These are phyloP conservation scores for Drosophila infuscata DNA, from an alignment of 2,888 invertebrate genomes.

Conservation along the genomic window DNA sequence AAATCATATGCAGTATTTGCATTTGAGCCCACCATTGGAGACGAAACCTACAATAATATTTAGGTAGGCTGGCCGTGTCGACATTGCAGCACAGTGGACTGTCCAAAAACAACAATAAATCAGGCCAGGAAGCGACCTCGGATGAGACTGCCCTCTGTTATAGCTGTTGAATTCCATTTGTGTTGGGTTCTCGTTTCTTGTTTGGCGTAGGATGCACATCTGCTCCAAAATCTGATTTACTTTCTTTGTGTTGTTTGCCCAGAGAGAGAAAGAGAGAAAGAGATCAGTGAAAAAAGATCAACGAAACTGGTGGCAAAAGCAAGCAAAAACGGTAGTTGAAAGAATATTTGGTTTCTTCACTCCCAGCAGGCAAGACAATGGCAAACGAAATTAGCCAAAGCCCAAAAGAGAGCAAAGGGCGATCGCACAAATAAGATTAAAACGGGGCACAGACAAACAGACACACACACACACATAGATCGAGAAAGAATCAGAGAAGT, in stretches of 20 bases:
- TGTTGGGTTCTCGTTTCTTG: slow-evolving; percentile 7
- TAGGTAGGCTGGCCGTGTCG: slow-evolving; percentile 73
- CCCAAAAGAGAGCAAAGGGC: slow-evolving; percentile 68
- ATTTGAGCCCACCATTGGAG: slow-evolving; percentile 47
- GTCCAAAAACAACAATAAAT: slow-evolving; percentile 53
- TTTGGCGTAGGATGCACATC: slow-evolving; percentile 60
- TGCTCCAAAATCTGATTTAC: slow-evolving; percentile 78
- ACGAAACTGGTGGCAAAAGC: slow-evolving; percentile 65
- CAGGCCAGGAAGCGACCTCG: slow-evolving; percentile 40
- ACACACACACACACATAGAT: slow-evolving; percentile 4
- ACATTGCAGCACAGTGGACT: slow-evolving; percentile 45
- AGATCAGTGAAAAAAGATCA: slow-evolving; percentile 64
- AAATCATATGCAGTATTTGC: slow-evolving; percentile 63
- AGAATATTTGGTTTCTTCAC: slow-evolving; percentile 42
- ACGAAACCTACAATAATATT: slow-evolving; percentile 62
- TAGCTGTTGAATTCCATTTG: slow-evolving; percentile 17
- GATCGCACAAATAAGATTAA: slow-evolving; percentile 78
- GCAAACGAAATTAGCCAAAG: slow-evolving; percentile 74
- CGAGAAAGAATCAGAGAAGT: slow-evolving; percentile 13
- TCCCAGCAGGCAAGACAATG: slow-evolving; percentile 54
- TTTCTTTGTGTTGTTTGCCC: slow-evolving; percentile 67
- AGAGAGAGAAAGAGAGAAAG: slow-evolving; percentile 2
- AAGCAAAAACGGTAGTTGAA: slow-evolving; percentile 52
- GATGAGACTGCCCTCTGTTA: slow-evolving; percentile 19
- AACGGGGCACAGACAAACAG: slow-evolving; percentile 17